Percentiles rank a stretch among this genome's conserved stretches.
These are phyloP conservation scores for Arctia plantaginis DNA, from an alignment of 2,888 invertebrate genomes.

Conservation along the genomic window DNA sequence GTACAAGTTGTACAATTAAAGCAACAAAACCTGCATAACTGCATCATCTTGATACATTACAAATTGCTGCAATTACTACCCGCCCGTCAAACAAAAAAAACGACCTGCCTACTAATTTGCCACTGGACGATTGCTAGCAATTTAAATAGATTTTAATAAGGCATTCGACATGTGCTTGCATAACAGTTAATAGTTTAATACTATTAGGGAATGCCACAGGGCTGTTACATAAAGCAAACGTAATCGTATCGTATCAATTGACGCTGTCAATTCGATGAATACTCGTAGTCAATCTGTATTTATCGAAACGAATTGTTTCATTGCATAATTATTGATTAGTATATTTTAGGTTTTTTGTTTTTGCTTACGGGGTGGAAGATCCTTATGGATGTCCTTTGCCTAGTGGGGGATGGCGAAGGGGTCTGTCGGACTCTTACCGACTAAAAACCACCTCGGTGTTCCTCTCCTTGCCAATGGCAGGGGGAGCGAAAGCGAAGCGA, in stretches of 20 bases:
- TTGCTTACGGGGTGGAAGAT: too few relatives aligned
- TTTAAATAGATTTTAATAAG: conserved; percentile 18
- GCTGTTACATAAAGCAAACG: conserved; percentile 40
- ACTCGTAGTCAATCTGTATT: conserved; percentile 28
- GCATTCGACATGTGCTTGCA: conserved; percentile 25
- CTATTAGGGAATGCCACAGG: conserved; percentile 24
- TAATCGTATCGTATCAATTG: conserved; percentile 41
- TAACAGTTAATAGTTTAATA: conserved; percentile 15
- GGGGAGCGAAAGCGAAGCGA: too few relatives aligned
- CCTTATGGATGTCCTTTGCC: too few relatives aligned
- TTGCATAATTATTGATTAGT: conserved; percentile 29
- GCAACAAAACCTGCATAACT: neutral
- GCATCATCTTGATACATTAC: conserved; percentile 3
- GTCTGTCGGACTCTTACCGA: too few relatives aligned
- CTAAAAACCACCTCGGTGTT: too few relatives aligned
- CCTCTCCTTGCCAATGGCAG: too few relatives aligned
- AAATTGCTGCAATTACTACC: conserved; percentile 13
- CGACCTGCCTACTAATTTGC: conserved; percentile 22
- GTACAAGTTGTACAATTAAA: neutral
- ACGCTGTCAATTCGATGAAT: conserved; percentile 23
- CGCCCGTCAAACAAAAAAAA: conserved; percentile 16
- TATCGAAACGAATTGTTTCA: conserved; percentile 22
- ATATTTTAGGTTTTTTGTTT: too few relatives aligned
- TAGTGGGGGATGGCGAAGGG: too few relatives aligned
- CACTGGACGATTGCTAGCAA: conserved; percentile 9